A percentile compares a stretch with the other conserved stretches of the same genome.
Evolutionary conservation across 2,797 vertebrate species (phyloP).

Genomic region (Poeciliopsis presidionis): DNA sequence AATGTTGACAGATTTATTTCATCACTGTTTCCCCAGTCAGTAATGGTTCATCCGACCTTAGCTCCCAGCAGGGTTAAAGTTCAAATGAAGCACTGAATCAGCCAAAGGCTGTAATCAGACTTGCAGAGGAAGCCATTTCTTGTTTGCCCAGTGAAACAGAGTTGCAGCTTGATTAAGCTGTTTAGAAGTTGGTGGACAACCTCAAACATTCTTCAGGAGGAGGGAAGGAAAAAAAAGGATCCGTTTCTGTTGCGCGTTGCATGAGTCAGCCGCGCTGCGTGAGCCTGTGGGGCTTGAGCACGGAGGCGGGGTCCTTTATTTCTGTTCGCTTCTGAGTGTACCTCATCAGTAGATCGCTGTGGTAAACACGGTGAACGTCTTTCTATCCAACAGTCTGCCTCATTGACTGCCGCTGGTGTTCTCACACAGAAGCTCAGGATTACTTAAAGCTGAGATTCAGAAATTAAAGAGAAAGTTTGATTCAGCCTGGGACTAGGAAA

Average conservation of each 20-base stretch:
- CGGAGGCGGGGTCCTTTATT: constrained; percentile 53
- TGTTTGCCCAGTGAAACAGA: not conserved
- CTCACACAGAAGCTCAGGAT: constrained; percentile 17
- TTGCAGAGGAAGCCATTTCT: not conserved
- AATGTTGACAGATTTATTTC: constrained; percentile 18
- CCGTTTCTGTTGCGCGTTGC: constrained; percentile 44
- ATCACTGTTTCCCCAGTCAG: constrained; percentile 2
- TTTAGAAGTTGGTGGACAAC: not conserved
- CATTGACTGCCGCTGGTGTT: constrained; percentile 19
- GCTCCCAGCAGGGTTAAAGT: constrained; percentile 28
- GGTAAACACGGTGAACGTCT: constrained; percentile 58
- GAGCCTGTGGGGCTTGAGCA: constrained; percentile 44
- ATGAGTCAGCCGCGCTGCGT: constrained; percentile 69
- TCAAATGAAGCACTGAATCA: constrained; percentile 24
- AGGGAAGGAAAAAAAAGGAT: not conserved
- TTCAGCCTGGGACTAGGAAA: constrained; percentile 31
- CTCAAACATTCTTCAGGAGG: not conserved
- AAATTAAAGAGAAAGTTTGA: constrained; percentile 7
- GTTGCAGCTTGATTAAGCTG: not conserved
- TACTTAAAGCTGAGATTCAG: constrained; percentile 21
- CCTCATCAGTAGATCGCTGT: constrained; percentile 44
- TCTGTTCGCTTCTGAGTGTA: constrained; percentile 18
- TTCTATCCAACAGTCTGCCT: constrained; percentile 26
- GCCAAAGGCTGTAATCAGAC: not conserved
- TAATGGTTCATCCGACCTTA: constrained; percentile 20